Base-by-base conservation (phyloP, 2,113 vertebrate species). In the Fulmarus glacialis region DNA sequence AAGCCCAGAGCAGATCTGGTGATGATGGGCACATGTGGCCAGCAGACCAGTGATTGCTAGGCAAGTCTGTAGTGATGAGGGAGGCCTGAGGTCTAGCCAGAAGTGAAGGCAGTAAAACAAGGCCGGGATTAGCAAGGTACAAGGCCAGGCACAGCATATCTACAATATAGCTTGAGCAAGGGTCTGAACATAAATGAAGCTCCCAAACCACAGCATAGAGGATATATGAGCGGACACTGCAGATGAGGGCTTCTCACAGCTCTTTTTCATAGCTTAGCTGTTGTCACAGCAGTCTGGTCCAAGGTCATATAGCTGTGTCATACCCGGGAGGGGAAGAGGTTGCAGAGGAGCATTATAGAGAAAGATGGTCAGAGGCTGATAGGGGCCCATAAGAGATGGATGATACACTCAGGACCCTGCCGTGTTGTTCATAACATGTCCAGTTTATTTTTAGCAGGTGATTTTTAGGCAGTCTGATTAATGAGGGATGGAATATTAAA, bases 151-250 rank as follows among this genome's bases (percentile, higher is more conserved):
- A n/a, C 17, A 22, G 12, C 7, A 4, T 19, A 48, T 12, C 43
- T 74, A 8, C 29, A 60, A 2, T 26, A 38, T 2, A 79, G 27
- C 15, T 59, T 68, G 34, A 86, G 58, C 36, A 63, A 62, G 32
- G 8, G 2, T 21, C 56, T 45, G 53, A 58, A 26, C 27, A 82
- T 48, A 56, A 78, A 22, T 24, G 43, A 82, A 59, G 38, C 15
- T 73, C 21, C 56, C 27, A 53, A 62, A 21, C 12, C 40, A 48
- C 15, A 43, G 8, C 17, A 24, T 2, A 75, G 45, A 70, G 20
- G 32, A 56, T 21, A 27, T 11, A 2, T 30, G 17, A 87, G n/a
- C 0, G 0, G 38, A 16, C 0, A 0, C 15, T 15, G 4, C 7
- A 64, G n/a, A 1, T 16, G 42, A 71, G 12, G 45, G 6, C 7